Evolutionary conservation across 1,140 invertebrate species (phyloP).

Genomic region (Drosophila jambulina): DNA sequence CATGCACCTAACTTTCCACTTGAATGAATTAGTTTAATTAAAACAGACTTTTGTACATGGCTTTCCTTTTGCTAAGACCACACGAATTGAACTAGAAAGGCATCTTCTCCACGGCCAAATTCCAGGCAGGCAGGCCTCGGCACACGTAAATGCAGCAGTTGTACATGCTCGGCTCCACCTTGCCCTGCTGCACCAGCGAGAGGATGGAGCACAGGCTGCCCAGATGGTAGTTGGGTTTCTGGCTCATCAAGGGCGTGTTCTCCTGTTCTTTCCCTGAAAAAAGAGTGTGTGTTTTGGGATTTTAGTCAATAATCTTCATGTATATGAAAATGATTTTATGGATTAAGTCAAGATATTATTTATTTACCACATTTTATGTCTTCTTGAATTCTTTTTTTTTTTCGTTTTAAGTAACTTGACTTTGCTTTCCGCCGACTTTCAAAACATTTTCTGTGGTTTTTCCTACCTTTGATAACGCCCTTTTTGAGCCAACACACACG

Average conservation of each 20-base stretch:
- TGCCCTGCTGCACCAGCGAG: slow-evolving; percentile 64
- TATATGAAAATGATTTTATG: not conserved
- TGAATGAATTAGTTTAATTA: slow-evolving; percentile 38
- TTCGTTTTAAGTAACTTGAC: not conserved
- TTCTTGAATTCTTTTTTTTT: not conserved
- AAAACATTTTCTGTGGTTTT: not conserved
- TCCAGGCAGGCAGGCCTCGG: slow-evolving; percentile 78
- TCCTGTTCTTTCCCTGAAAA: not conserved
- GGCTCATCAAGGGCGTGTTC: slow-evolving; percentile 12
- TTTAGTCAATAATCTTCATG: not conserved
- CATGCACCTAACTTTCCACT: slow-evolving; percentile 37
- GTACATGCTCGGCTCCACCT: slow-evolving; percentile 62
- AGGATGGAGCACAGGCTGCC: slow-evolving; percentile 70
- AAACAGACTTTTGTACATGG: slow-evolving; percentile 8
- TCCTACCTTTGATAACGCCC: slow-evolving; percentile 66
- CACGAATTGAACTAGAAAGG: slow-evolving; percentile 42
- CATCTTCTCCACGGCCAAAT: slow-evolving; percentile 61
- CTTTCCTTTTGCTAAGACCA: slow-evolving; percentile 10
- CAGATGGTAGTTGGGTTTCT: slow-evolving; percentile 49
- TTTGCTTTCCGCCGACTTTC: too few relatives aligned
- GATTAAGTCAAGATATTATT: too few relatives aligned
- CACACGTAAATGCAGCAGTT: slow-evolving; percentile 76
- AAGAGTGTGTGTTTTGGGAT: not conserved
- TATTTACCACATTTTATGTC: not conserved
- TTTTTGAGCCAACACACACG: slow-evolving; percentile 57